Conservation (phyloP, 2,888 invertebrate species). For the Acrobasis repandana region DNA sequence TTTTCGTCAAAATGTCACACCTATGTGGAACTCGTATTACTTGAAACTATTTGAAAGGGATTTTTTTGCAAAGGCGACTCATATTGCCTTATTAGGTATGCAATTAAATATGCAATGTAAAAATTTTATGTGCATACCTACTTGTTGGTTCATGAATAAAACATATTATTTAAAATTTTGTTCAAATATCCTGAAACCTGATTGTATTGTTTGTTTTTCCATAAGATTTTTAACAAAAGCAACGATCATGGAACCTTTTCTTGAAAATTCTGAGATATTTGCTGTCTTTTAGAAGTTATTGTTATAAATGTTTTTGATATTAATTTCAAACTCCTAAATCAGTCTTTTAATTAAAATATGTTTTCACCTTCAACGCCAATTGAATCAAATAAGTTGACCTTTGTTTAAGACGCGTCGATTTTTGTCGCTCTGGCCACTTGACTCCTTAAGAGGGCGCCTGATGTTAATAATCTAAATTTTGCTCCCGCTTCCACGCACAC, state of each 20-base stretch:
- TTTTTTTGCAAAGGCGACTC: conserved; percentile 1
- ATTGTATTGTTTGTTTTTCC: no score
- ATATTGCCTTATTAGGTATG: not conserved
- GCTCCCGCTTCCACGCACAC: no score
- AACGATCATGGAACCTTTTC: no score
- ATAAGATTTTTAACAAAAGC: no score
- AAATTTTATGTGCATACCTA: not conserved
- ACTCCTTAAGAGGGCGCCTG: no score
- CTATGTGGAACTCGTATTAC: conserved; percentile 5
- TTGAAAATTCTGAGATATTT: no score
- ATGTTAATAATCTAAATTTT: no score
- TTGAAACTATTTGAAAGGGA: conserved; percentile 10
- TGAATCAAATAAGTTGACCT: conserved; percentile 26
- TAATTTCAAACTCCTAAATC: not conserved
- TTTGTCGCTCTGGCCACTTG: conserved; percentile 26
- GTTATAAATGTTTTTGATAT: not conserved
- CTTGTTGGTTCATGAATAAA: no score
- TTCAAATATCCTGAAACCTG: no score
- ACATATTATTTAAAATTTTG: no score
- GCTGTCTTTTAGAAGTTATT: no score
- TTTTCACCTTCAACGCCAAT: conserved; percentile 15
- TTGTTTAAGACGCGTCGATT: conserved; percentile 28
- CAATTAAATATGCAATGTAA: not conserved
- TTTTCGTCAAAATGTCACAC: conserved; percentile 12
- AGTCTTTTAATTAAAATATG: not conserved